These are phyloP conservation scores for Lepidocyrtinus sp. DNA, from an alignment of 2,888 invertebrate genomes.

Conservation along the genomic window DNA sequence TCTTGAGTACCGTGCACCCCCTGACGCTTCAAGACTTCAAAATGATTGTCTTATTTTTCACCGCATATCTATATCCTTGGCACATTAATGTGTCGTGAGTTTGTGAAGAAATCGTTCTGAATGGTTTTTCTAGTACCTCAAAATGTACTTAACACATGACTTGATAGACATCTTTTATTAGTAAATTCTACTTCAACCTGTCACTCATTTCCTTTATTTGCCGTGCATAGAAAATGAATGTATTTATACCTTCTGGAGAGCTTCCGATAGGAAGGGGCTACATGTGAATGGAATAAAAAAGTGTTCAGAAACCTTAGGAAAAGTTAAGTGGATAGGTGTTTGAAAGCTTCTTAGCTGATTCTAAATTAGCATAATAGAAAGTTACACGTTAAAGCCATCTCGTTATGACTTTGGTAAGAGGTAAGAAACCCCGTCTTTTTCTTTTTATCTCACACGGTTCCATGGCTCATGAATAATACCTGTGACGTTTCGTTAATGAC, in stretches of 20 bases:
- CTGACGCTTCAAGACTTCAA: neutral
- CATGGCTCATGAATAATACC: neutral
- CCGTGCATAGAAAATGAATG: constrained; percentile 20
- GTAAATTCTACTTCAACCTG: constrained; percentile 8
- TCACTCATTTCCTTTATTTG: constrained; percentile 28
- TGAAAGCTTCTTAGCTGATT: neutral
- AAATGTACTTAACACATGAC: neutral
- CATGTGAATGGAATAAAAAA: constrained; percentile 3
- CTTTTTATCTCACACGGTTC: neutral
- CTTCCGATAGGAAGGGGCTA: constrained; percentile 9
- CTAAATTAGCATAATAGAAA: neutral
- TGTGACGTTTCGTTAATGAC: neutral
- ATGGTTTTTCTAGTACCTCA: neutral
- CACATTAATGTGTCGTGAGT: neutral
- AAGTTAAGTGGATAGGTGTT: neutral
- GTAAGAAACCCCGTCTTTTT: neutral
- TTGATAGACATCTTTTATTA: constrained; percentile 37
- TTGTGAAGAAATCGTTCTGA: neutral
- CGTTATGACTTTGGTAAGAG: neutral
- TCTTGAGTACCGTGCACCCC: neutral
- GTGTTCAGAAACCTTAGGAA: neutral
- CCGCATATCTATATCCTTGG: neutral
- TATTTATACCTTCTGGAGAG: constrained; percentile 5
- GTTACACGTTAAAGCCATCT: neutral
- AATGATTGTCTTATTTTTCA: neutral